A percentile compares a stretch with the other conserved stretches of the same genome.
Conservation (phyloP, 2,113 vertebrate species). For the Thermophis baileyi region DNA sequence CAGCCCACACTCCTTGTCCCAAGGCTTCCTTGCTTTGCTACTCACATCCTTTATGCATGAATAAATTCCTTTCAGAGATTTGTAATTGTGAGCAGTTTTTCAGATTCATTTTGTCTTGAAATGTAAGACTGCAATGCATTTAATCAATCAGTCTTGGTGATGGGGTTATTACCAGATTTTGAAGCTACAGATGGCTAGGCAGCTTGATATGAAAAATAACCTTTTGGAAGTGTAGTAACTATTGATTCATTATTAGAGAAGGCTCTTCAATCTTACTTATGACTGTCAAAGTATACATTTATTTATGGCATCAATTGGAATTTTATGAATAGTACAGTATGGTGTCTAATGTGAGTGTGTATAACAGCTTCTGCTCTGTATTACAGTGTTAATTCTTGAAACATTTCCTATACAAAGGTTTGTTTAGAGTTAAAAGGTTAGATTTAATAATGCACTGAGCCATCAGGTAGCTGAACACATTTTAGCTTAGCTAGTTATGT, state of each 20-base stretch:
- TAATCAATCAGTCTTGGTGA: background rate
- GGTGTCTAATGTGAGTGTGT: background rate
- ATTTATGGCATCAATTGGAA: background rate
- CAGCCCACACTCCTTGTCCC: background rate
- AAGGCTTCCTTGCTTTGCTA: background rate
- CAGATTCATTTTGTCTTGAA: background rate
- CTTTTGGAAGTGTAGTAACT: background rate
- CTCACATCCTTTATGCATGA: background rate
- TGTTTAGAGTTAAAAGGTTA: background rate
- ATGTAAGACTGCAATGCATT: background rate
- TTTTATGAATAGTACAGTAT: background rate
- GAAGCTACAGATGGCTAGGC: background rate
- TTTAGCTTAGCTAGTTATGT: background rate
- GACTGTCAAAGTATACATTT: background rate
- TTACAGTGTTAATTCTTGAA: background rate
- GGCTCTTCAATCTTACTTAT: constrained; percentile 3
- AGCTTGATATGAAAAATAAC: background rate
- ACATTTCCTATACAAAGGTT: background rate
- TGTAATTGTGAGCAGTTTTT: background rate
- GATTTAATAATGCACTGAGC: background rate
- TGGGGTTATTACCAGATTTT: background rate
- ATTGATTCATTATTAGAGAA: background rate
- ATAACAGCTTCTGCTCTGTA: background rate
- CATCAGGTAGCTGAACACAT: background rate
- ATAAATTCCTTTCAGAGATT: background rate